Conservation (phyloP, 1,140 invertebrate genomes). For the Zophobas morio region DNA sequence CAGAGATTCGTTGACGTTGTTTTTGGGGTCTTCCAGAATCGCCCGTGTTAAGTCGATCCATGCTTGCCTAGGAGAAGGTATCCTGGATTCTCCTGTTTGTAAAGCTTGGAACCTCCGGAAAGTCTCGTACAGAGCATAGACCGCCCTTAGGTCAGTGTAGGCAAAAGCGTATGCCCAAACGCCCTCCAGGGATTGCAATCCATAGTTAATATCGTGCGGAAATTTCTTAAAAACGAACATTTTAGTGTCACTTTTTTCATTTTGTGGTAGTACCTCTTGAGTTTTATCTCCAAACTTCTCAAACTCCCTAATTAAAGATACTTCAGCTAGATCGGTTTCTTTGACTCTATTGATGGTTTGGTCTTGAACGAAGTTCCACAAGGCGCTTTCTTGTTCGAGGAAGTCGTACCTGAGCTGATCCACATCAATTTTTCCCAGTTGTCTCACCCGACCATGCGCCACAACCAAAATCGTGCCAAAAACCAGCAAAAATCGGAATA, state of each 20-base stretch:
- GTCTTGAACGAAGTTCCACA: conserved; percentile 69
- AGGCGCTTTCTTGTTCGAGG: conserved; percentile 68
- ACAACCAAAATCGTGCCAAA: neutral
- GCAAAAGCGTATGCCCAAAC: conserved; percentile 74
- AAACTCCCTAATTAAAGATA: conserved; percentile 72
- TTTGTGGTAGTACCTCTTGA: conserved; percentile 51
- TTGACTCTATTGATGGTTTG: conserved; percentile 63
- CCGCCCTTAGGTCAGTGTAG: conserved; percentile 69
- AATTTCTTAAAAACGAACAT: conserved; percentile 50
- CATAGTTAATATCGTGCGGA: conserved; percentile 62
- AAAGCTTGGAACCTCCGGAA: conserved; percentile 73
- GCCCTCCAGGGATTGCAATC: conserved; percentile 67
- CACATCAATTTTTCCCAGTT: conserved; percentile 61
- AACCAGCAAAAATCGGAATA: neutral
- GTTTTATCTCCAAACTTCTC: conserved; percentile 69
- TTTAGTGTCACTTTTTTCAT: neutral
- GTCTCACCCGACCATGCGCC: neutral
- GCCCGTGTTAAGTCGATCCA: conserved; percentile 76
- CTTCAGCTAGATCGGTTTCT: conserved; percentile 60
- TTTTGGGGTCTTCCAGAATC: conserved; percentile 72
- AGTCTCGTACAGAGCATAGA: conserved; percentile 74
- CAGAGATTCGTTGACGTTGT: conserved; percentile 69
- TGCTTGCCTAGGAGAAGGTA: conserved; percentile 69
- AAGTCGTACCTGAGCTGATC: conserved; percentile 73
- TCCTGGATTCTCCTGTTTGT: conserved; percentile 67